phyloP scores from a whole-genome alignment of 2,888 invertebrate species.

The Eilema sororculum region DNA sequence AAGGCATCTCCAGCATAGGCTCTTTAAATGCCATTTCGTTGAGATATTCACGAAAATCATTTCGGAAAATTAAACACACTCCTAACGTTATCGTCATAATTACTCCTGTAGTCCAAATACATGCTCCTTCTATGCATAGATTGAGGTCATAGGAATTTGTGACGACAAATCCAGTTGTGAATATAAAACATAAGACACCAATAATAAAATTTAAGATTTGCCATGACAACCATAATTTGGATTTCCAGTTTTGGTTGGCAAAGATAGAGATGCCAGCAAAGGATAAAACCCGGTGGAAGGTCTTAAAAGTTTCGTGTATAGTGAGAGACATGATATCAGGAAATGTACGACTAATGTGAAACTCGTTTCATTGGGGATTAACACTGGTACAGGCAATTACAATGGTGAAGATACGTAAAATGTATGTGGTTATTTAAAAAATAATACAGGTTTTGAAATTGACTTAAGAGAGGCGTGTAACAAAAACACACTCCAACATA shows the following conservation, averaged over 20 bases:
- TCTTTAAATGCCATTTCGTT: conserved; percentile 73
- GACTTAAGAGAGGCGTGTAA: no score
- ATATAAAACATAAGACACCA: conserved; percentile 69
- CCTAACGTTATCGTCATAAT: conserved; percentile 75
- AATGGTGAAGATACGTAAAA: conserved; percentile 9
- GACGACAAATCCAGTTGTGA: conserved; percentile 71
- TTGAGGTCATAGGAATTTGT: conserved; percentile 60
- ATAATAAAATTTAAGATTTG: conserved; percentile 71
- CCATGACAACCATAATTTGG: conserved; percentile 64
- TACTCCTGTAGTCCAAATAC: conserved; percentile 77
- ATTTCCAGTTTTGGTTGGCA: conserved; percentile 64
- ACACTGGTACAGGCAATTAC: conserved; percentile 51
- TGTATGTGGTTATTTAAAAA: no score
- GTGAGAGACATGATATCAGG: conserved; percentile 27
- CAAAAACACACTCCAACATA: no score
- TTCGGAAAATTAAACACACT: conserved; percentile 69
- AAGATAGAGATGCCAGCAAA: conserved; percentile 74
- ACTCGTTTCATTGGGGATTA: conserved; percentile 39
- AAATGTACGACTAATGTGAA: conserved; percentile 22
- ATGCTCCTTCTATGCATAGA: conserved; percentile 76
- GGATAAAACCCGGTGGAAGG: conserved; percentile 70
- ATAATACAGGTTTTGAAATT: no score
- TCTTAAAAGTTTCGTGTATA: conserved; percentile 70
- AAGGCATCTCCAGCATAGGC: conserved; percentile 67
- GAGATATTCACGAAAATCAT: conserved; percentile 67